Evolutionary conservation across 2,888 invertebrate species (phyloP).

Genomic region (Dioctria rufipes): DNA sequence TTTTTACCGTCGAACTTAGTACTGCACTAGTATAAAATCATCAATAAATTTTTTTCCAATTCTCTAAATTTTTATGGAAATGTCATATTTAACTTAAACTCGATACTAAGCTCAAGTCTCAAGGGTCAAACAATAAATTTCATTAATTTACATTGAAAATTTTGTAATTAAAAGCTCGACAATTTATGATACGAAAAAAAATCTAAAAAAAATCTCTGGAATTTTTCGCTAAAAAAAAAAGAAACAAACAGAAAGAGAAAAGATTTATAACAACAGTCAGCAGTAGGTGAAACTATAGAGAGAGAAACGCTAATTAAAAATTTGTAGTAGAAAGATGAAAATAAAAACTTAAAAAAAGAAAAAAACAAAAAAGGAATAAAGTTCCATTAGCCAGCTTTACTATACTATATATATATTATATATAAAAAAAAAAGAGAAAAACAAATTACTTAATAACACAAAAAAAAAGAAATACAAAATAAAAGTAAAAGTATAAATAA

Average conservation of each 20-base stretch:
- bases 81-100: no score
- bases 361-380: slow-evolving; percentile 41
- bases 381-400: slow-evolving; percentile 53
- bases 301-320: not conserved
- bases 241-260: not conserved
- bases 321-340: not conserved
- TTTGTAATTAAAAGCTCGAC: no score
- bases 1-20: no score
- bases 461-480: not conserved
- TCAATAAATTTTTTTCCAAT: no score
- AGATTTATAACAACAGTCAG: not conserved
- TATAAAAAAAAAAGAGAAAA: no score
- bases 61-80: no score
- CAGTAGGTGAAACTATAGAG: not conserved
- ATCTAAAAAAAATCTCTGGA: not conserved
- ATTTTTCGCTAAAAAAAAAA: not conserved
- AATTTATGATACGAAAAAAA: not conserved
- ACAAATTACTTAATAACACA: no score
- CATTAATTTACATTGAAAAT: no score
- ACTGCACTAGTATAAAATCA: no score
- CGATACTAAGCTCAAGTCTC: no score
- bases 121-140: no score
- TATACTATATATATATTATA: not conserved
- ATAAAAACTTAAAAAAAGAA: slow-evolving; percentile 36
- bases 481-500: slow-evolving; percentile 33